Conservation (phyloP, 2,113 vertebrate genomes). For the Indicator maculatus region DNA sequence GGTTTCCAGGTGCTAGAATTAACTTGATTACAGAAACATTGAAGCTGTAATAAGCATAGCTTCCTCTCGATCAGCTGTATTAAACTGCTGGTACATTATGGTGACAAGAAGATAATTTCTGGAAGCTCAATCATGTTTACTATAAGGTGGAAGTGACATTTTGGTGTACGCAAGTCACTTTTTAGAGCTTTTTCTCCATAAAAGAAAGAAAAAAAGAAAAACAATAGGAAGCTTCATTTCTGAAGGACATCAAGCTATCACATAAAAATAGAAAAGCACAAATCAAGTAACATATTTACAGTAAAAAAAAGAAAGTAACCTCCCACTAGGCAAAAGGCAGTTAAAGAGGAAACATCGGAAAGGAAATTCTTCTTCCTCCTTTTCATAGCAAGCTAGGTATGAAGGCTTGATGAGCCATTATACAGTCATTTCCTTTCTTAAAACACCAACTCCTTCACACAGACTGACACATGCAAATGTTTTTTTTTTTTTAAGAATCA, state of each 20-base stretch:
- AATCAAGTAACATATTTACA: not conserved
- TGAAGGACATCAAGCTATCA: not conserved
- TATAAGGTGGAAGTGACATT: not conserved
- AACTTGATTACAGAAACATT: not conserved
- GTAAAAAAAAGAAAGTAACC: not conserved
- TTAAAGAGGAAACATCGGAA: not conserved
- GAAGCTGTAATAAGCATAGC: not conserved
- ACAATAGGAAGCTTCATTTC: not conserved
- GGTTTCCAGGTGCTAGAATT: not conserved
- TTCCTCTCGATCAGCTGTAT: not conserved
- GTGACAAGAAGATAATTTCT: not conserved
- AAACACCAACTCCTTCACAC: not conserved
- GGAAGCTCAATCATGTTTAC: not conserved
- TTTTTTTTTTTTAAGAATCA: not conserved
- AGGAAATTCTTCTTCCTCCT: not conserved
- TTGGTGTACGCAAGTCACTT: not conserved
- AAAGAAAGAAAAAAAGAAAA: not conserved
- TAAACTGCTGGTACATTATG: not conserved
- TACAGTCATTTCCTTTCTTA: not conserved
- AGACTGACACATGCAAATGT: not conserved
- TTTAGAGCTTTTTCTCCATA: not conserved
- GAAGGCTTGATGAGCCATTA: constrained; percentile 11
- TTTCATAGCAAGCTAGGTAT: not conserved
- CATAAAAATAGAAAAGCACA: not conserved
- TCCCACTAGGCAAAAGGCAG: not conserved